phyloP scores from a whole-genome alignment of 2,888 invertebrate genomes.

The Auanema sp. region DNA sequence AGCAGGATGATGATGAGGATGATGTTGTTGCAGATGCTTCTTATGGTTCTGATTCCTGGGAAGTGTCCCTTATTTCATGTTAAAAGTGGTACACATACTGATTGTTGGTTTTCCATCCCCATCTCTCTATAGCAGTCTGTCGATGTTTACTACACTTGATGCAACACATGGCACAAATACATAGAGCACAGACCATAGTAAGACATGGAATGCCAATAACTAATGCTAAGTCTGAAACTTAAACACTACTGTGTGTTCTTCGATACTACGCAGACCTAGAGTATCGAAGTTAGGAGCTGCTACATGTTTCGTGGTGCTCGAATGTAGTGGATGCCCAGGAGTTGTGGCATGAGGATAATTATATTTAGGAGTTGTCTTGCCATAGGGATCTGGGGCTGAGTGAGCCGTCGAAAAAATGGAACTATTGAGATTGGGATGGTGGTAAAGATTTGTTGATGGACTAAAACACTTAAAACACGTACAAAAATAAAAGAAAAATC shows the following conservation, averaged over 20 bases:
- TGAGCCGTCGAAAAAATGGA: too few species aligned
- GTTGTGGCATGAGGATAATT: too few species aligned
- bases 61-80: background rate
- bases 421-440: too few species aligned
- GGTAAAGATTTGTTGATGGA: too few species aligned
- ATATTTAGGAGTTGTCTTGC: too few species aligned
- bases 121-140: constrained; percentile 7
- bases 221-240: constrained; percentile 26
- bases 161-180: constrained; percentile 31
- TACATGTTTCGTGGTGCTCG: too few species aligned
- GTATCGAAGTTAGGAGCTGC: too few species aligned
- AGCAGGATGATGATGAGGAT: background rate
- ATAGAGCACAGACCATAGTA: constrained; percentile 28
- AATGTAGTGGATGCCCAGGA: too few species aligned
- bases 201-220: constrained; percentile 42
- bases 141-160: constrained; percentile 30
- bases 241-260: constrained; percentile 2
- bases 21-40: constrained; percentile 2
- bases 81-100: background rate
- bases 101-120: constrained; percentile 9
- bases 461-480: too few species aligned
- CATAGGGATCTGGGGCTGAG: too few species aligned
- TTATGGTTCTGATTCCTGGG: background rate
- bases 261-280: too few species aligned
- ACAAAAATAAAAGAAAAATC: too few species aligned